Conservation (phyloP, 1,140 invertebrate genomes). For the Formica selysi region DNA sequence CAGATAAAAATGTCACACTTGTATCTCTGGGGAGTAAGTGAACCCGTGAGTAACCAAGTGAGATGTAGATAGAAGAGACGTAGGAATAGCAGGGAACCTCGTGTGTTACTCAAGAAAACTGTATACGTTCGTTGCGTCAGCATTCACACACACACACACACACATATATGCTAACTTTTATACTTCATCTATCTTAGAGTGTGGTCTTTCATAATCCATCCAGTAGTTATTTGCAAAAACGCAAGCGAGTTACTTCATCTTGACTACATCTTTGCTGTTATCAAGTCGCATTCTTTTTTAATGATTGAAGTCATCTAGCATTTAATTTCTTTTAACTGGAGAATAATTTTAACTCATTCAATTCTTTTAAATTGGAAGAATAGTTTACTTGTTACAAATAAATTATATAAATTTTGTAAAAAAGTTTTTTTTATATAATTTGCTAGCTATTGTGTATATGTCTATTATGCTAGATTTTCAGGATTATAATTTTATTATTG, state of each 20-base stretch:
- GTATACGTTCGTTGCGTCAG: slow-evolving; percentile 62
- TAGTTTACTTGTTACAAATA: not conserved
- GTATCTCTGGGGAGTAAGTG: slow-evolving; percentile 75
- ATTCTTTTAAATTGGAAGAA: not conserved
- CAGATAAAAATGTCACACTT: slow-evolving; percentile 77
- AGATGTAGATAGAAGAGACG: slow-evolving; percentile 69
- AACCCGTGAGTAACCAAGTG: slow-evolving; percentile 63
- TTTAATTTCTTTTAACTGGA: slow-evolving; percentile 17
- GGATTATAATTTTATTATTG: slow-evolving; percentile 12
- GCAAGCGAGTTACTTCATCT: slow-evolving; percentile 31
- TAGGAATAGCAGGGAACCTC: slow-evolving; percentile 53
- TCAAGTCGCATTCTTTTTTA: not conserved
- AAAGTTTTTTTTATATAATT: not conserved
- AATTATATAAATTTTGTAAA: slow-evolving; percentile 10
- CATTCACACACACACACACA: slow-evolving; percentile 12
- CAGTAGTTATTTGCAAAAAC: slow-evolving; percentile 44
- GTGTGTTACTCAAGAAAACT: slow-evolving; percentile 67
- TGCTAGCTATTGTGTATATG: not conserved
- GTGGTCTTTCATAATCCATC: slow-evolving; percentile 33
- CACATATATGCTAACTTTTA: slow-evolving; percentile 66
- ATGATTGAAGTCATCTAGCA: not conserved
- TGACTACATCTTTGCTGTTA: not conserved
- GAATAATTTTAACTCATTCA: not conserved
- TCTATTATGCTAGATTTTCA: not conserved
- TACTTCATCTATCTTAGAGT: slow-evolving; percentile 69